phyloP scores from a whole-genome alignment of 2,888 invertebrate species.

The Nineta flava region DNA sequence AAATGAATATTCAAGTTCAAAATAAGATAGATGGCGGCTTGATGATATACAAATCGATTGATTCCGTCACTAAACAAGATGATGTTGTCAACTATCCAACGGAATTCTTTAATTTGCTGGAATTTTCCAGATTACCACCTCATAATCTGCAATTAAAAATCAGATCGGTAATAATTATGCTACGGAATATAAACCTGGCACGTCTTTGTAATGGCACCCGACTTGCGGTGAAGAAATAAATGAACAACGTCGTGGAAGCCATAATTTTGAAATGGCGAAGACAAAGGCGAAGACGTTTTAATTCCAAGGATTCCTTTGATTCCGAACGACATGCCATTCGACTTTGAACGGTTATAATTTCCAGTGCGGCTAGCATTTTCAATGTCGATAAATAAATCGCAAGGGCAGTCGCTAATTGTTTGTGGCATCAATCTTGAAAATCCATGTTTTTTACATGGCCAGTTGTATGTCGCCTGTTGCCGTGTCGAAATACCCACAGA shows the following conservation, averaged over 20 bases:
- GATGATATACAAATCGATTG: slow-evolving; percentile 18
- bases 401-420: slow-evolving; percentile 15
- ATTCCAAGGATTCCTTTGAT: slow-evolving; percentile 16
- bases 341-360: too few species aligned
- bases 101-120: too few species aligned
- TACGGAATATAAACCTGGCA: slow-evolving; percentile 15
- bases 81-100: too few species aligned
- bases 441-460: too few species aligned
- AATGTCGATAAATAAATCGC: slow-evolving; percentile 19
- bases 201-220: slow-evolving; percentile 17
- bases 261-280: slow-evolving; percentile 16
- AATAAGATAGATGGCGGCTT: slow-evolving; percentile 14
- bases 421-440: too few species aligned
- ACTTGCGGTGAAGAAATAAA: slow-evolving; percentile 14
- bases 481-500: slow-evolving; percentile 6
- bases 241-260: slow-evolving; percentile 15
- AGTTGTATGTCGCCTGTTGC: slow-evolving; percentile 17
- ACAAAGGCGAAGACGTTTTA: slow-evolving; percentile 16
- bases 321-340: slow-evolving; percentile 11
- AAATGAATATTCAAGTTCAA: slow-evolving; percentile 18
- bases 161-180: too few species aligned
- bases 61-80: too few species aligned
- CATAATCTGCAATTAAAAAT: too few species aligned
- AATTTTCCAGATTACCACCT: too few species aligned
- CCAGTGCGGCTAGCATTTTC: slow-evolving; percentile 16